Evolutionary conservation across 1,140 invertebrate genomes (phyloP), one percentile per base, ranked within the genome.

Genomic region (Physella acuta): DNA sequence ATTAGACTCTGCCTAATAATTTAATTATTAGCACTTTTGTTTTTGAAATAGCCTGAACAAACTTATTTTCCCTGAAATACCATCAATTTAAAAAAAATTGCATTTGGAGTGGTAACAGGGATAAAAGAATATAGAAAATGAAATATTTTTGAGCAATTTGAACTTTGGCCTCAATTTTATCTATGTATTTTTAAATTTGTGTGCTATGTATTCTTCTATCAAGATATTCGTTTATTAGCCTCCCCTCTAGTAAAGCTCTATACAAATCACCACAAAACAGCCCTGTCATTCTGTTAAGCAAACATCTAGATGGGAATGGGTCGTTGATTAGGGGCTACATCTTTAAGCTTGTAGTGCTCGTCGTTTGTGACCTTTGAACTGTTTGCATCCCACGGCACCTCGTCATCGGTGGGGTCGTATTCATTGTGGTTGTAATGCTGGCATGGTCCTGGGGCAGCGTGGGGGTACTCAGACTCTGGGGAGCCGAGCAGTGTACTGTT

Each of bases 381-480:
- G 58, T 60, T n/a, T 36, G n/a, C 28, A 37, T 60, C 58, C 58
- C 58, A 60, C 4, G 30, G 31, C 3, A 20, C 3, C 11, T 28
- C 11, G 58, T 60, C 58, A 36, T 60, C 58, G 8, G 30, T 60
- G 8, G 58, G 58, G 34, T 60, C 58, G 37, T 36, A 60, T 8
- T 3, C 31, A 60, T 36, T 33, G 2, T 17, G 11, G 28, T 24
- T 34, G 11, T 36, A 24, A 20, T 4, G 30, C 3, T 24, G 3
- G 3, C 24, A 34, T 20, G 17, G 17, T 58, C 2, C 16, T 37
- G 4, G 11, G 8, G 34, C 30, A 1, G 11, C 28, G 26, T 56
- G 28, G 33, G 30, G 33, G 3, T 26, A 31, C 31, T 60, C 58
- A 8, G 24, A 31, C 34, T 60, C 58, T 11, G 58, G 58, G 28